Evolutionary conservation across 2,113 vertebrate genomes (phyloP).

Genomic region (Panthera tigris): DNA sequence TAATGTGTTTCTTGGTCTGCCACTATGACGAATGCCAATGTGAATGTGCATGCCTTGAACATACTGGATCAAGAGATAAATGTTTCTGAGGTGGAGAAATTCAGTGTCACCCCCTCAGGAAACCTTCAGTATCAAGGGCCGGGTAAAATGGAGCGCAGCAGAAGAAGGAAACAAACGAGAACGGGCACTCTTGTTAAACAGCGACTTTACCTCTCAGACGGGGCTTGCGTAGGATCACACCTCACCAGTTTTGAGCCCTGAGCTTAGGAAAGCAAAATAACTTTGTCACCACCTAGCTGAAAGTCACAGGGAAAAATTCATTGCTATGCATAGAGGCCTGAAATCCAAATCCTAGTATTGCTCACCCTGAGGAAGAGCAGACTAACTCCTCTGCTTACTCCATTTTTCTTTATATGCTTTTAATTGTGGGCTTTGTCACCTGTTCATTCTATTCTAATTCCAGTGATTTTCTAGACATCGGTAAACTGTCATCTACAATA

Average conservation of each 20-base stretch:
- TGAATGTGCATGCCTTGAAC: background rate
- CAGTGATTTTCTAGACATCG: background rate
- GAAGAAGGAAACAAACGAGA: background rate
- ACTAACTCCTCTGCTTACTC: background rate
- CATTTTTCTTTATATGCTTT: background rate
- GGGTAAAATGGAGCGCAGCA: background rate
- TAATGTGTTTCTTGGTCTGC: slow-evolving; percentile 19
- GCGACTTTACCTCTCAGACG: background rate
- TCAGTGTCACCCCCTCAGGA: background rate
- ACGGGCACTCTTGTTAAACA: background rate
- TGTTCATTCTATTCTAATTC: background rate
- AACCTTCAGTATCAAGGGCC: background rate
- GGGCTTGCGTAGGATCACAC: background rate
- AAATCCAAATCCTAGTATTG: background rate
- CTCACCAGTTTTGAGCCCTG: background rate
- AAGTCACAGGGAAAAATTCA: background rate
- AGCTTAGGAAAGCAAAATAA: background rate
- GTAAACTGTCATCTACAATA: background rate
- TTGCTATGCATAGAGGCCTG: background rate
- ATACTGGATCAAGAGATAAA: slow-evolving; percentile 18
- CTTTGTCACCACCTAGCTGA: background rate
- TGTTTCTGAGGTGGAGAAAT: background rate
- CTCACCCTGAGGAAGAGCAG: background rate
- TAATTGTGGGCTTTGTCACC: background rate
- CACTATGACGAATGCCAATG: background rate